phyloP scores from a whole-genome alignment of 2,888 invertebrate species.

The Gibbula magus region DNA sequence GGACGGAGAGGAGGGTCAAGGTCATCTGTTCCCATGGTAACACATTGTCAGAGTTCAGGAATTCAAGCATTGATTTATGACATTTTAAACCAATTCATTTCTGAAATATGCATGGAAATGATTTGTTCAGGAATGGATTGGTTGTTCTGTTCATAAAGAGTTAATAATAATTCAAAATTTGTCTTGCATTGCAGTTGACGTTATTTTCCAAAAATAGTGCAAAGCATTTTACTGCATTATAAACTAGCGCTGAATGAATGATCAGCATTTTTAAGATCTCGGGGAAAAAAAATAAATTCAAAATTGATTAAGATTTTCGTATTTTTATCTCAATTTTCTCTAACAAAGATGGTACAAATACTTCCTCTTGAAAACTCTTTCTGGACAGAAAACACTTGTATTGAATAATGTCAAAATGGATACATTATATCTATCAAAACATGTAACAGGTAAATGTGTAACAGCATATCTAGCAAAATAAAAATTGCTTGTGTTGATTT shows the following conservation, averaged over 20 bases:
- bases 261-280: no score
- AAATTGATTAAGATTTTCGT: no score
- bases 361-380: no score
- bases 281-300: no score
- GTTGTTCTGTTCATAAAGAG: background rate
- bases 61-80: background rate
- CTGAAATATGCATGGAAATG: no score
- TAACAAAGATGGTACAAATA: no score
- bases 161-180: background rate
- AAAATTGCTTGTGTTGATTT: background rate
- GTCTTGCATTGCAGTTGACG: no score
- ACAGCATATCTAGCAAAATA: background rate
- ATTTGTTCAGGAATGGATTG: background rate
- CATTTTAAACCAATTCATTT: background rate
- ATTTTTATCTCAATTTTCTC: no score
- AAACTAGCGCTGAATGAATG: no score
- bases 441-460: background rate
- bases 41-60: background rate
- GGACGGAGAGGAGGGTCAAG: background rate
- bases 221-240: no score
- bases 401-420: background rate
- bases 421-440: background rate
- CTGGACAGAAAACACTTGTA: background rate
- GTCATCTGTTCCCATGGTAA: constrained; percentile 6
- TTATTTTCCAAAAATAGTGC: no score